These are phyloP conservation scores for Zoanthus solanderi DNA, from an alignment of 92 coral and sea anemone genomes.

Conservation along the genomic window DNA sequence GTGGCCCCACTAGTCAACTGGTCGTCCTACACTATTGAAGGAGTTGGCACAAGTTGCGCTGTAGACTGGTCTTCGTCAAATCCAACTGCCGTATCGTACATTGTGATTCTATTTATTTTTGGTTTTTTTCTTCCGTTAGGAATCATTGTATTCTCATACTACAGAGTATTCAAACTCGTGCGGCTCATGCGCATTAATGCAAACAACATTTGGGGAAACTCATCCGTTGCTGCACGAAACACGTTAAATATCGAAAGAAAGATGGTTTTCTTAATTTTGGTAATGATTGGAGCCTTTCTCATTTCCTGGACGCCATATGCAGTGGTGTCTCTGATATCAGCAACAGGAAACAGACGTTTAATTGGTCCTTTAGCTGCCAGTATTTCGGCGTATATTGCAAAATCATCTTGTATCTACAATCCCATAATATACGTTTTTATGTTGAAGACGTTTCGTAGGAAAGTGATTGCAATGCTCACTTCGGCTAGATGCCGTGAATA, in stretches of 20 bases:
- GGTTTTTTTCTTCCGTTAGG: constrained; percentile 73
- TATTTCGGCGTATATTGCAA: neutral
- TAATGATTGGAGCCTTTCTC: constrained; percentile 66
- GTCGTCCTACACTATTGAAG: constrained; percentile 80
- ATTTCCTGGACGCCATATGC: neutral
- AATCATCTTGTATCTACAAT: neutral
- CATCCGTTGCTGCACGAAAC: constrained; percentile 53
- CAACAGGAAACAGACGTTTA: neutral
- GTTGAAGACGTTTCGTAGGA: neutral
- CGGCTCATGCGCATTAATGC: constrained; percentile 61
- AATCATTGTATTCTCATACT: constrained; percentile 54
- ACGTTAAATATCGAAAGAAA: constrained; percentile 52
- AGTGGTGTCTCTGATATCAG: neutral
- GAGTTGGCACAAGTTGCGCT: constrained; percentile 45
- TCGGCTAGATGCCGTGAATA: no score
- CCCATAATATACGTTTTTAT: neutral
- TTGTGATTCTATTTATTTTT: constrained; percentile 54
- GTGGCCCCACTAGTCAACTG: constrained; percentile 47
- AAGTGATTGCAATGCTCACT: neutral
- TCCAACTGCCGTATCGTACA: constrained; percentile 51
- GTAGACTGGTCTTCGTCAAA: constrained; percentile 46
- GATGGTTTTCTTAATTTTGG: constrained; percentile 57
- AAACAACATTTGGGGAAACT: constrained; percentile 63
- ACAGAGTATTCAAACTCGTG: constrained; percentile 52
- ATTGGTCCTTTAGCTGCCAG: neutral